These are phyloP conservation scores for Chaetogeoica ovagalla DNA, from an alignment of 2,888 invertebrate genomes.

Conservation along the genomic window DNA sequence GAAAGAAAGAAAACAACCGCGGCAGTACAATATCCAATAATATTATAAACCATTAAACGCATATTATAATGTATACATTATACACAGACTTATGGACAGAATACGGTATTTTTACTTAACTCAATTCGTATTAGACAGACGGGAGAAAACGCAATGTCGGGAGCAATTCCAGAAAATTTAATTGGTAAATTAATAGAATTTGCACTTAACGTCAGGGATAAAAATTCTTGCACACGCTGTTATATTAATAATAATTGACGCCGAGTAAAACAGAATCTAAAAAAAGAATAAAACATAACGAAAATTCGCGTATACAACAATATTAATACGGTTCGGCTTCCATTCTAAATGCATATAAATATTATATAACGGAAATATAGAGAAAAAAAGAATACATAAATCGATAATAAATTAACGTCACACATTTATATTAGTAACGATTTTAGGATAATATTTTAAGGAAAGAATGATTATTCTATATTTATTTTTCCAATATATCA, in stretches of 20 bases:
- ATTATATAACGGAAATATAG: too few species aligned
- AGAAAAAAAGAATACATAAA: too few species aligned
- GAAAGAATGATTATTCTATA: too few species aligned
- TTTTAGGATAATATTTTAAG: too few species aligned
- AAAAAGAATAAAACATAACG: conserved; percentile 13
- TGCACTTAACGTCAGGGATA: neutral
- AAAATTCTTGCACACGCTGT: conserved; percentile 1
- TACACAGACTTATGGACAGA: neutral
- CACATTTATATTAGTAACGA: too few species aligned
- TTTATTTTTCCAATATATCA: too few species aligned
- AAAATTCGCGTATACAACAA: neutral
- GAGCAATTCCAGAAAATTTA: conserved; percentile 26
- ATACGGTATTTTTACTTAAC: too few species aligned
- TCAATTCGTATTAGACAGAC: neutral
- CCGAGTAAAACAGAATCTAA: conserved; percentile 20
- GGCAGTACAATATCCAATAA: neutral
- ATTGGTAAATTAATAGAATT: conserved; percentile 37
- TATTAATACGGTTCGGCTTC: neutral
- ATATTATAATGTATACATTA: neutral
- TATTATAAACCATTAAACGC: neutral
- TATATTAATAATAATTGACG: conserved; percentile 15
- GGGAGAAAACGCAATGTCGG: neutral
- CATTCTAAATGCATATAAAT: neutral
- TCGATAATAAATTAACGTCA: too few species aligned
- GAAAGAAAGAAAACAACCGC: neutral